These are phyloP conservation scores for Ovibos moschatus DNA, from an alignment of 2,113 vertebrate species.

Conservation along the genomic window DNA sequence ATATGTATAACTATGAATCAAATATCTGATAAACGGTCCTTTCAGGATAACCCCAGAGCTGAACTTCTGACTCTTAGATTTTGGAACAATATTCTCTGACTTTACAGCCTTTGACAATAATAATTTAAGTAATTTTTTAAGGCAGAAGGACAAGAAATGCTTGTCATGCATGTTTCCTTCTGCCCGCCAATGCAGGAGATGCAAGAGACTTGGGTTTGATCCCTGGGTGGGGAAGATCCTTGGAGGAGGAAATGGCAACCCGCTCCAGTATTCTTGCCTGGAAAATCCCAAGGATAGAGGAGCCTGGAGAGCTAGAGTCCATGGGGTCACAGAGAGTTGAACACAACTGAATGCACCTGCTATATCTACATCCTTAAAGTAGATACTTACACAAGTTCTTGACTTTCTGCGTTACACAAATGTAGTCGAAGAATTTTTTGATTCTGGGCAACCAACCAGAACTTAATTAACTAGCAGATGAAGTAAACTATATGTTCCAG, in stretches of 20 bases:
- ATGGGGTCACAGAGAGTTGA: background rate
- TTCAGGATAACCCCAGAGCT: constrained; percentile 63
- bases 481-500: background rate
- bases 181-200: background rate
- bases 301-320: background rate
- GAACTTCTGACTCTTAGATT: constrained; percentile 58
- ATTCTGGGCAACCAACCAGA: background rate
- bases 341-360: background rate
- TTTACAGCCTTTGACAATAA: constrained; percentile 64
- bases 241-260: background rate
- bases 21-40: constrained; percentile 62
- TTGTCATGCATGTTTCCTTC: constrained; percentile 29
- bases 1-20: constrained; percentile 66
- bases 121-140: constrained; percentile 63
- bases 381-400: constrained; percentile 53
- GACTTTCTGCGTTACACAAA: constrained; percentile 54
- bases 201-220: background rate
- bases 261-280: background rate
- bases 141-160: background rate
- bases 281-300: background rate
- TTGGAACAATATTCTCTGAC: constrained; percentile 53
- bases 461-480: background rate
- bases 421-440: background rate
- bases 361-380: constrained; percentile 47
- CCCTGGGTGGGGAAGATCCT: background rate